A percentile compares a stretch with the other conserved stretches of the same genome.
Evolutionary conservation across 2,113 vertebrate species (phyloP).

Genomic region (Lepus timidus): DNA sequence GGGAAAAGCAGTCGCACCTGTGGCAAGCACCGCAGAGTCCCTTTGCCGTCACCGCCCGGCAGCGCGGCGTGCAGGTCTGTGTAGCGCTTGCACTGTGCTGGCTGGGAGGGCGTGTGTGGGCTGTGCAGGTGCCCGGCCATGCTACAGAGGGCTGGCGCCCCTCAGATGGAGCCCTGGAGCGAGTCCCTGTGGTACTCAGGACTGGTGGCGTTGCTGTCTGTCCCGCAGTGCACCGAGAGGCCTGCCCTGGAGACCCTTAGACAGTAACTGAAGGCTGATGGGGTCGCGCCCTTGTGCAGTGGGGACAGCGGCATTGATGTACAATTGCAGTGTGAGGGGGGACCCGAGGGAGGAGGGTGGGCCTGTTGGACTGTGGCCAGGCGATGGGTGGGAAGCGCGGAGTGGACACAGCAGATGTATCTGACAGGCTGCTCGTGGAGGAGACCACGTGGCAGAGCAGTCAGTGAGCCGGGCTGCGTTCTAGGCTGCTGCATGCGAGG

Average conservation of each 20-base stretch:
- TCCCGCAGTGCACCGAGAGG: too few relatives aligned
- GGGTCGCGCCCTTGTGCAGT: too few relatives aligned
- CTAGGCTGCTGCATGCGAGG: background rate
- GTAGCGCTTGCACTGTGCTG: too few relatives aligned
- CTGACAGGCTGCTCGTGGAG: rapidly evolving
- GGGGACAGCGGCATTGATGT: background rate
- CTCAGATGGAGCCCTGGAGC: too few relatives aligned
- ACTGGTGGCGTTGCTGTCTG: too few relatives aligned
- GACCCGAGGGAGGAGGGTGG: background rate
- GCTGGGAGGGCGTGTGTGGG: too few relatives aligned
- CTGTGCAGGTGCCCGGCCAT: too few relatives aligned
- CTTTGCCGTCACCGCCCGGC: too few relatives aligned
- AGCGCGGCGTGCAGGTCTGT: too few relatives aligned
- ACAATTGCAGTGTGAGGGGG: background rate
- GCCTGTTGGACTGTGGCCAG: background rate
- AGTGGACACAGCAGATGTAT: rapidly evolving
- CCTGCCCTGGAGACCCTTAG: background rate
- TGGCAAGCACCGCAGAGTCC: too few relatives aligned
- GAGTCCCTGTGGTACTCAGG: too few relatives aligned
- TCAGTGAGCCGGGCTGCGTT: background rate
- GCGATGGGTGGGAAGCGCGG: background rate
- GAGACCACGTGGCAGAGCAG: background rate
- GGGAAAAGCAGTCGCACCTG: background rate
- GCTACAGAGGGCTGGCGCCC: too few relatives aligned
- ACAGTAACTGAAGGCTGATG: background rate